Evolutionary conservation across 1,140 invertebrate species (phyloP), one percentile per base, ranked within the genome.

Genomic region (Aricia agestis): DNA sequence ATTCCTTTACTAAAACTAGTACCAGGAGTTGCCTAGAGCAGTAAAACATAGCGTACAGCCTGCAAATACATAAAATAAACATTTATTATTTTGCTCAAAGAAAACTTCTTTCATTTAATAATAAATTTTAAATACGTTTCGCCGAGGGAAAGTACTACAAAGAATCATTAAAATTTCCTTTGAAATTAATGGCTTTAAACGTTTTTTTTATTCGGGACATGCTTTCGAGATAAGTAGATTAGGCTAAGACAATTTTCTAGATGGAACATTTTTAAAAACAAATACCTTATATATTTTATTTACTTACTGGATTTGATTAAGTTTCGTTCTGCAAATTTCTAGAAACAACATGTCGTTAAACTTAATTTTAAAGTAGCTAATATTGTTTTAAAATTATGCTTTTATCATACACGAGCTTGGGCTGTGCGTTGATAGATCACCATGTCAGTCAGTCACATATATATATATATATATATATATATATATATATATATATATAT

Each of bases 21-120:
- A 2, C 45, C 11, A 11, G 1, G 45, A 52, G 13, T 13, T 1
- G 45, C 1, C 45, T 1, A 52, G 9, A 52, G 45, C 45, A 11
- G 45, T 52, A 13, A 13, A 52, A 52, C 13, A 52, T 52, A 42
- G 41, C 41, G 41, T 52, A 52, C 45, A 52, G 45, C 45, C 45
- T 52, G 45, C 6, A 52, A 52, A 4, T 52, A 52, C 45, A 52
- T 52, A 52, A 52, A 52, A 52, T 52, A 52, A 52, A 52, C 45
- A 52, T 52, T 52, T 52, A 52, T 52, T 52, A 9, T 52, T 52
- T 5, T 52, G 45, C 45, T 52, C 45, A 11, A 52, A 52, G 45
- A 52, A 52, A 52, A 52, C 45, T 52, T 52, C 45, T 52, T 52
- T 52, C 13, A 52, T 52, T 52, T 52, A 52, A 52, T 52, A 52